Evolutionary conservation across 92 coral and sea anemone species (phyloP), one percentile per base, ranked within the genome.

Genomic region (Paramuricea clavata): DNA sequence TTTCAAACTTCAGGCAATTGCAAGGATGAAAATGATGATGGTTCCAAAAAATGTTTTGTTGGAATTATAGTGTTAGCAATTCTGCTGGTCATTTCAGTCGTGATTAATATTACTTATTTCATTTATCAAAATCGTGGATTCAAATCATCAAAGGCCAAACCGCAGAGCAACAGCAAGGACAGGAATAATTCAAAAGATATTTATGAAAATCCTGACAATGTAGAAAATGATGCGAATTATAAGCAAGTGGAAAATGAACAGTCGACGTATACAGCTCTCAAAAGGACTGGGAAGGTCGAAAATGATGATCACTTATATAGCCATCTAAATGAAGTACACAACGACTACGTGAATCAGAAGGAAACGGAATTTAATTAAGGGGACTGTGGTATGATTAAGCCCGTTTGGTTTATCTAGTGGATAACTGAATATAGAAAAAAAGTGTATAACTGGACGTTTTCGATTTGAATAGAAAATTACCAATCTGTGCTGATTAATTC

Each of bases 231-330:
- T 5, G 62, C 5, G 6, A 54, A 54, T 54, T 54, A 54, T 54
- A 23, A 54, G 17, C 25, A 54, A 54, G 62, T 54, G 62, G 62
- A 13, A 54, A 54, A 54, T 54, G 62, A 54, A 21, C 62, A 54
- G 62, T 54, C 62, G 62, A 54, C 62, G 26, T 54, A 54, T 54
- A 54, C 62, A 54, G 62, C 62, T 54, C 62, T 54, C 8, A 54
- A 54, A 54, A 54, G 8, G 27, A 23, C 62, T 19, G 62, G 62
- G 27, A 21, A 54, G 62, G 26, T 3, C 1, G 62, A 54, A 17
- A 23, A 54, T 54, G 62, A 54, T 54, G 62, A 54, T 54, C 62
- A 54, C 17, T 0, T 54, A 19, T 54, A 54, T 21, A 17, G 62
- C 17, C 62, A 54, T 54, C 26, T 54, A 21, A 21, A 54, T 54